Base-by-base conservation (phyloP, 2,888 invertebrate genomes). In the Lasioglossum villosulum region DNA sequence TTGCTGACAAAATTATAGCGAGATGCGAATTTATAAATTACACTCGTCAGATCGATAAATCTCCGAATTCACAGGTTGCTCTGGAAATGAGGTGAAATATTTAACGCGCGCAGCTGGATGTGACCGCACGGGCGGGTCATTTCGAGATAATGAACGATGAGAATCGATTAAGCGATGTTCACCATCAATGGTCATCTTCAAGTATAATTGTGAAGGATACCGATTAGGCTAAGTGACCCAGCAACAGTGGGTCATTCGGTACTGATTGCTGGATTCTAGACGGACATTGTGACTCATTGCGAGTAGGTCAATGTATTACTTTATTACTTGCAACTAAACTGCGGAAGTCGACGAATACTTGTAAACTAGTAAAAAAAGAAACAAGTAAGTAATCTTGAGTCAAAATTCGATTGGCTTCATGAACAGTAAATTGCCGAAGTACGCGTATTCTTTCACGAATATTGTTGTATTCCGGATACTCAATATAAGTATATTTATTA, bases 1-100 rank as follows among this genome's bases (percentile, higher is more conserved):
- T 70, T 75, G 56, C 52, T 63, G 37, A 34, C 19, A 12, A 30
- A 19, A 82, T 68, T 48, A 19, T 73, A 68, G 52, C 52, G 14
- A 75, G 63, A 52, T 14, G 30, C 10, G 34, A 48, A 72, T 72
- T 37, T 66, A 72, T 14, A 52, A 71, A 56, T 42, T 42, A 27
- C 10, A 68, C 70, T 74, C 30, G 19, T 14, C 5, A 48, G 16
- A 56, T 48, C 14, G 10, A 10, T 8, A 12, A 42, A 52, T 68
- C 19, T 4, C 27, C n/a, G 4, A 66, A 52, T 63, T 14, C 37
- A 27, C 4, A 42, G 52, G 19, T 16, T 70, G 2, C 23, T 66
- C 27, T 19, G 39, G 14, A 63, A 78, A 45, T 27, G 59, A 78
- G 27, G 19, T 39, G 16, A 1, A 42, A 30, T 30, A 34, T 30